These are phyloP conservation scores for Cercopithecus hamlyni DNA, from an alignment of 2,797 vertebrate genomes.

Conservation along the genomic window DNA sequence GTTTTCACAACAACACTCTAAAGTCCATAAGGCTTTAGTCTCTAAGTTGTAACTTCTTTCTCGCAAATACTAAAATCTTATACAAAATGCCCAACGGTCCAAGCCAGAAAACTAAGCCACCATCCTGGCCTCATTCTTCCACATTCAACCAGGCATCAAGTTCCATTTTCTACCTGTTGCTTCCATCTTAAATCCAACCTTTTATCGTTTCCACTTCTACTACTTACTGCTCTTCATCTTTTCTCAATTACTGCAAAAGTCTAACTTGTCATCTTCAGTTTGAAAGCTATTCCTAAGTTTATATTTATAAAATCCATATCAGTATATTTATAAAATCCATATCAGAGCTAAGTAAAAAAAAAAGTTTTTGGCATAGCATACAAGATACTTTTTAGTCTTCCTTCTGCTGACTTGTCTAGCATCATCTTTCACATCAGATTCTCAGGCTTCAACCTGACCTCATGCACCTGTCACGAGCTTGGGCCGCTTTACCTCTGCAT, in stretches of 20 bases:
- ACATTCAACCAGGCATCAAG: neutral
- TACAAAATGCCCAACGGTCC: fast-evolving
- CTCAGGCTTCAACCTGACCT: neutral
- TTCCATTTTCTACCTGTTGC: neutral
- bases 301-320: neutral
- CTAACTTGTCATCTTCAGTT: neutral
- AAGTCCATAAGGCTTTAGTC: neutral
- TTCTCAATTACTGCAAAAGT: neutral
- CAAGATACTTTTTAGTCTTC: fast-evolving
- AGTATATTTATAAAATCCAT: neutral
- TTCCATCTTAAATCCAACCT: neutral
- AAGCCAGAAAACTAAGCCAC: neutral
- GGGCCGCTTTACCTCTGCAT: neutral
- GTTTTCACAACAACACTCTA: neutral
- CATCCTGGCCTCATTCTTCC: neutral
- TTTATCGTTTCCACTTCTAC: neutral
- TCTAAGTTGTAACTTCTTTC: neutral
- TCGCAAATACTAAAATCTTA: neutral
- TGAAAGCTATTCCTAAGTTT: neutral
- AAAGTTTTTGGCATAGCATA: neutral
- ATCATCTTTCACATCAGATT: neutral
- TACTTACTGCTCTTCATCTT: neutral
- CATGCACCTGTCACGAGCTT: neutral
- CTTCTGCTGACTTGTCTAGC: neutral
- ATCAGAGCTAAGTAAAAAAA: neutral